phyloP scores from a whole-genome alignment of 2,797 vertebrate genomes.

The Apogon talboti region DNA sequence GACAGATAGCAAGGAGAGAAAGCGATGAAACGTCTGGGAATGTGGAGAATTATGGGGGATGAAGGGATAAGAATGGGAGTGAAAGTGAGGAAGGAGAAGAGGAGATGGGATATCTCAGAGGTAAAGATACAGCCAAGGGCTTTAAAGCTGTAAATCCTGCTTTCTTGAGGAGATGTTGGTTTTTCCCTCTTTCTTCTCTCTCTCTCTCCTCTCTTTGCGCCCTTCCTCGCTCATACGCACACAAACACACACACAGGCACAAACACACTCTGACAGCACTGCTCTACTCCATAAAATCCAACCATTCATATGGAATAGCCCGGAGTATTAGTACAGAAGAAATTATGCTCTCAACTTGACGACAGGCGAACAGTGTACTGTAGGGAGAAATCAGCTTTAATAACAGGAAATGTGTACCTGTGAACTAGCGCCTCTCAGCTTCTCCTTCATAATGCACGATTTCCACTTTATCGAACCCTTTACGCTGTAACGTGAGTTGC shows the following conservation, averaged over 20 bases:
- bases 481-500: not conserved
- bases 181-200: conserved; percentile 19
- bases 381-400: conserved; percentile 22
- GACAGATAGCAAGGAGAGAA: conserved; percentile 54
- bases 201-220: conserved; percentile 19
- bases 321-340: conserved; percentile 31
- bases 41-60: conserved; percentile 65
- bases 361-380: not conserved
- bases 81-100: conserved; percentile 48
- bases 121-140: conserved; percentile 64
- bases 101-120: conserved; percentile 66
- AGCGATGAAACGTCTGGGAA: conserved; percentile 62
- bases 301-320: conserved; percentile 44
- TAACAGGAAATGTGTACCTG: conserved; percentile 31
- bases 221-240: conserved; percentile 15
- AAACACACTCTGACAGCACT: conserved; percentile 34
- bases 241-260: conserved; percentile 39
- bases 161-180: conserved; percentile 54
- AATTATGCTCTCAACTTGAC: conserved; percentile 32
- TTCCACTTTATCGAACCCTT: conserved; percentile 16
- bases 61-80: conserved; percentile 58
- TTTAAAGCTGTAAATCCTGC: conserved; percentile 70
- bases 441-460: not conserved
- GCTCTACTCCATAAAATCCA: conserved; percentile 36
- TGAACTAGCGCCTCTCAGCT: conserved; percentile 20